Percentiles rank a stretch among this genome's conserved stretches.
Evolutionary conservation across 1,140 invertebrate genomes (phyloP).

Genomic region (Bombus breviceps): DNA sequence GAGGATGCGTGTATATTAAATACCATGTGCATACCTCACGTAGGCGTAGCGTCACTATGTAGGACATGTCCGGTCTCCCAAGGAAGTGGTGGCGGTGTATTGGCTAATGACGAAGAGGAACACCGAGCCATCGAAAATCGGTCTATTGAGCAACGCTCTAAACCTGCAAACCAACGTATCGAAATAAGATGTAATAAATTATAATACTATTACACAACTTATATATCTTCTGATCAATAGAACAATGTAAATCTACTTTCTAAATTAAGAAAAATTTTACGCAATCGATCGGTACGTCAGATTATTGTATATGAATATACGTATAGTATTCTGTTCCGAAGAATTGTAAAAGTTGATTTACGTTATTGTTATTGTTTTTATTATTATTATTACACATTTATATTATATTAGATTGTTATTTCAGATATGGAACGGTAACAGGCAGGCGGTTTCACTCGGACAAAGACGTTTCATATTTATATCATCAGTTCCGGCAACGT

Average conservation of each 20-base stretch:
- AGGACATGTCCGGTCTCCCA: constrained; percentile 76
- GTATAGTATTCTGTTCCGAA: not conserved
- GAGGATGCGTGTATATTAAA: constrained; percentile 39
- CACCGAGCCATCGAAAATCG: constrained; percentile 79
- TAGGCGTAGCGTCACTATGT: constrained; percentile 69
- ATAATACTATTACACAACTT: too few species aligned
- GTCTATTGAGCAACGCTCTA: constrained; percentile 79
- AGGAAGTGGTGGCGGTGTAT: constrained; percentile 78
- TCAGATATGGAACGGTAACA: not conserved
- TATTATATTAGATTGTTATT: too few species aligned
- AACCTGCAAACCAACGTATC: constrained; percentile 66
- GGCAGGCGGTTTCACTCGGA: not conserved
- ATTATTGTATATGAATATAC: not conserved
- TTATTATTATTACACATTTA: not conserved
- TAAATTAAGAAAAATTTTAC: too few species aligned
- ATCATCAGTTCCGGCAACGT: not conserved
- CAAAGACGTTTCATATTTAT: not conserved
- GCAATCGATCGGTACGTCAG: not conserved
- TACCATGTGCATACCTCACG: constrained; percentile 73
- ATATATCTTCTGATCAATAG: too few species aligned
- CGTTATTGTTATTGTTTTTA: not conserved
- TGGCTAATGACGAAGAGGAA: constrained; percentile 78
- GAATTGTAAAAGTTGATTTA: not conserved
- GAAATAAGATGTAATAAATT: too few species aligned
- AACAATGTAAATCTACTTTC: too few species aligned